Evolutionary conservation across 2,797 vertebrate genomes (phyloP).

Genomic region (Arrhamphus sclerolepis): DNA sequence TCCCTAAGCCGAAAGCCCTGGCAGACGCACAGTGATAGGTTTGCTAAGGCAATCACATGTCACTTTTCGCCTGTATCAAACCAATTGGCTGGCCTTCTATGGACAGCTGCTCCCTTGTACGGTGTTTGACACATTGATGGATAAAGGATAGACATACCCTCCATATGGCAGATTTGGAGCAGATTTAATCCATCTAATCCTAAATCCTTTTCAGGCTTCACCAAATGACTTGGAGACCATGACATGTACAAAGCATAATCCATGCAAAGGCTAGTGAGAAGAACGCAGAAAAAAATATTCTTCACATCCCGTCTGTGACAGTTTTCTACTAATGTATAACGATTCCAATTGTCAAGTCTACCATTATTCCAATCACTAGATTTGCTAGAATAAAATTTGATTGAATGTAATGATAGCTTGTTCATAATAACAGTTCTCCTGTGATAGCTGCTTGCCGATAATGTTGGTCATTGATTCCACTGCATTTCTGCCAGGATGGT

Average conservation of each 20-base stretch:
- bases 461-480: constrained; percentile 22
- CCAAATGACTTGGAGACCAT: constrained; percentile 62
- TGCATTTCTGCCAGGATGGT: constrained; percentile 6
- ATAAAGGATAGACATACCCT: constrained; percentile 70
- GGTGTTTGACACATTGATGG: constrained; percentile 73
- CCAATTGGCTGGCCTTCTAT: constrained; percentile 74
- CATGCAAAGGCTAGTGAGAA: constrained; percentile 50
- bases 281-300: constrained; percentile 61
- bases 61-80: constrained; percentile 79
- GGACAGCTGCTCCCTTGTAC: constrained; percentile 75
- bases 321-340: constrained; percentile 35
- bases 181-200: constrained; percentile 62
- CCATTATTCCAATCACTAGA: constrained; percentile 61
- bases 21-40: constrained; percentile 71
- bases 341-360: constrained; percentile 38
- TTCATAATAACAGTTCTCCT: constrained; percentile 37
- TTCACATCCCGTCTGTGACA: constrained; percentile 38
- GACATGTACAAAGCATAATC: constrained; percentile 65
- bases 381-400: constrained; percentile 36
- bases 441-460: constrained; percentile 25
- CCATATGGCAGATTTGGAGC: constrained; percentile 64
- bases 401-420: constrained; percentile 44
- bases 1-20: constrained; percentile 68
- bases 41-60: constrained; percentile 75
- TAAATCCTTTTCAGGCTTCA: constrained; percentile 48